Conservation (phyloP, 2,888 invertebrate species). For the Polyommatus icarus region DNA sequence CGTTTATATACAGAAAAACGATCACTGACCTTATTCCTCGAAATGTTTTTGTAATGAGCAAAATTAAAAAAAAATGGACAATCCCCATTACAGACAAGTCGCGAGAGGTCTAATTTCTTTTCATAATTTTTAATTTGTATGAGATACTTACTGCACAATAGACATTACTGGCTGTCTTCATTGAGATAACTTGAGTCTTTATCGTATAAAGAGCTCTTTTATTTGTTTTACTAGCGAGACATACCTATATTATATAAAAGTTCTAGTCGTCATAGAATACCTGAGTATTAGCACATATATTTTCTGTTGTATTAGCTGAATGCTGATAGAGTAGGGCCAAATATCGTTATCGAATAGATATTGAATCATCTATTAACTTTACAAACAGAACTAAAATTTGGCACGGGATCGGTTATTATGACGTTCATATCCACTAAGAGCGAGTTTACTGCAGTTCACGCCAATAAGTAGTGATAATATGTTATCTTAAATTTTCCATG, state of each 20-base stretch:
- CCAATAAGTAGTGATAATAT: neutral
- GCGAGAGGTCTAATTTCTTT: neutral
- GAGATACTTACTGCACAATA: no score
- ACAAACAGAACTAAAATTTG: neutral
- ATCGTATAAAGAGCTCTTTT: no score
- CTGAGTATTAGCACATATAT: neutral
- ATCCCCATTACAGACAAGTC: neutral
- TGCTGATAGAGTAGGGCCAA: neutral
- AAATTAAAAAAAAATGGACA: no score
- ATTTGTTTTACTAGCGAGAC: no score
- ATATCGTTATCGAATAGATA: neutral
- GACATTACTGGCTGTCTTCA: neutral
- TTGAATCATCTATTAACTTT: neutral
- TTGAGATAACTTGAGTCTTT: neutral
- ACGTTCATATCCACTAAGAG: neutral
- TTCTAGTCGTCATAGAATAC: neutral
- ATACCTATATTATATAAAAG: no score
- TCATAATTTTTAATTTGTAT: neutral
- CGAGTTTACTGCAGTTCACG: neutral
- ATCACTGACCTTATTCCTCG: no score
- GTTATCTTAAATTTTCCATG: no score
- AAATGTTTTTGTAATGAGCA: no score
- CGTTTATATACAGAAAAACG: no score
- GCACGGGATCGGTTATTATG: neutral
- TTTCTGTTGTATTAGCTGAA: neutral